These are phyloP conservation scores for Lanius ludovicianus DNA, from an alignment of 2,113 vertebrate species.

Conservation along the genomic window DNA sequence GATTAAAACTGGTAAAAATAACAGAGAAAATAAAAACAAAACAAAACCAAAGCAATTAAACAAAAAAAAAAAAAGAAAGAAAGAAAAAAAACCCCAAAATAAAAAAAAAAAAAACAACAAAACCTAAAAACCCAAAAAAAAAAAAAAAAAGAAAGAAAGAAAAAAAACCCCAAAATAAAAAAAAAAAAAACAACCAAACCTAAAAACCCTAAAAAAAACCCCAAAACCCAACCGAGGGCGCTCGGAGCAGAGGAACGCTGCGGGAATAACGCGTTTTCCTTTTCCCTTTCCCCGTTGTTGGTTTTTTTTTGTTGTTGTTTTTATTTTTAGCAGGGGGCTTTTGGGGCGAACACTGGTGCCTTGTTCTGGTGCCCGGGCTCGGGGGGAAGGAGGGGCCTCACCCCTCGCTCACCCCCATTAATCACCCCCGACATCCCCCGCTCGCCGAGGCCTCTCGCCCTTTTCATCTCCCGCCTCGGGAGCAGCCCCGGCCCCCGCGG, in stretches of 20 bases:
- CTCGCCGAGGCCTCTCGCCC: neutral
- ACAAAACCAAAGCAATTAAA: too few species aligned
- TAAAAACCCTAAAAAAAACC: neutral
- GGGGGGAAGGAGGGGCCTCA: neutral
- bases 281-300: neutral
- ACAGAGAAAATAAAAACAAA: too few species aligned
- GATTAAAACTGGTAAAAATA: neutral
- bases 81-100: too few species aligned
- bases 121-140: too few species aligned
- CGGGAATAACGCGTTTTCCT: neutral
- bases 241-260: neutral
- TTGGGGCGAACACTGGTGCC: neutral
- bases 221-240: neutral
- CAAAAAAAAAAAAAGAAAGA: too few species aligned
- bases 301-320: too few species aligned
- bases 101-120: too few species aligned
- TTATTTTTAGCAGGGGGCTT: neutral
- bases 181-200: neutral
- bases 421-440: neutral
- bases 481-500: neutral
- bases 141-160: too few species aligned
- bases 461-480: neutral
- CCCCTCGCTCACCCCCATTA: neutral
- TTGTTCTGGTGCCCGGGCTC: neutral
- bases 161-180: too few species aligned